Base-by-base conservation (phyloP, 1,140 invertebrate genomes). In the Daktulosphaira vitifoliae region DNA sequence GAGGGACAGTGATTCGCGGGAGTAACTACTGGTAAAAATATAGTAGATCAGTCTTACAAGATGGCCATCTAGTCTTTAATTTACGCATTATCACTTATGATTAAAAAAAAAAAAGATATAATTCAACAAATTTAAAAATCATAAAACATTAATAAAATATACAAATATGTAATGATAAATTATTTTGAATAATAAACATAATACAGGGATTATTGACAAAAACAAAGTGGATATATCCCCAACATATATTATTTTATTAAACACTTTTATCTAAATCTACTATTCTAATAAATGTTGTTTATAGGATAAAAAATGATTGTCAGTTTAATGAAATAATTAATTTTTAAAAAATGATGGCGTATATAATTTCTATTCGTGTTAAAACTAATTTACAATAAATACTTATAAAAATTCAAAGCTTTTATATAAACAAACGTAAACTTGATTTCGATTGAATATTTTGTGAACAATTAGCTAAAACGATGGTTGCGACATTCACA, bases 1-100 rank as follows among this genome's bases (percentile, higher is more conserved):
- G 5, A 33, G 5, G 29, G 5, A 33, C 11, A 33, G 29, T 33
- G 29, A 33, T n/a, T n/a, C n/a, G n/a, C n/a, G n/a, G n/a, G n/a
- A n/a, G n/a, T n/a, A n/a, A n/a, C n/a, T n/a, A n/a, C n/a, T n/a
- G n/a, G n/a, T n/a, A n/a, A n/a, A 33, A 5, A 33, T 11, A 33
- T 11, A 33, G 46, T 29, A 62, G 25, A 62, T 62, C 56, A 62
- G 56, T 62, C 56, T 62, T 62, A 46, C 15, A 39, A 62, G 56
- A 62, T 62, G 56, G 56, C 56, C 56, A 62, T 33, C 9, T 44
- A 46, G 38, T 62, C 22, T 62, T 44, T 16, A 26, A 56, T 44
- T 56, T 56, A 44, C 53, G 37, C 15, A 44, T 18, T 56, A 56
- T 56, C 53, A 56, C 53, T 56, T 26, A 42, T 22, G 18, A 26